Base-by-base conservation (phyloP, 1,140 invertebrate genomes). In the Drosophila nasuta region DNA sequence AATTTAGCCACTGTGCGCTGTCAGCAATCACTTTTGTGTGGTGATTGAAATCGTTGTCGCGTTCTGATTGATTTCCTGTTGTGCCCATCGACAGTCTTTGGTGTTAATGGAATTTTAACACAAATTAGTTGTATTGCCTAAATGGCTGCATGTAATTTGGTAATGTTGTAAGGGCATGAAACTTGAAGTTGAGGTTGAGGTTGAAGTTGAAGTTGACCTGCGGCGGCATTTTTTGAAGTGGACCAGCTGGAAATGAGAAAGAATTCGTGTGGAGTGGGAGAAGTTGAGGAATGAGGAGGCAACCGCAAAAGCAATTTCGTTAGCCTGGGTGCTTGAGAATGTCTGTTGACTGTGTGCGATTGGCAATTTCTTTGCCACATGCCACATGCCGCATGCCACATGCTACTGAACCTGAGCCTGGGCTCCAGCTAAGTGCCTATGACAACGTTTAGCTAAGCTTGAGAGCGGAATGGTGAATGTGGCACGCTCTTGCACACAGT, bases 61-160 rank as follows among this genome's bases (percentile, higher is more conserved):
- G 20, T 25, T 25, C 20, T 25, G 20, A 25, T 25, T 25, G 20
- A 25, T 25, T 25, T 25, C 20, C 20, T 25, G 20, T 25, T 25
- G 20, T 25, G 20, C 20, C 20, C 20, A 25, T 25, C 20, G 13
- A 43, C 41, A 43, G n/a, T 43, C 13, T 43, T 43, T 11, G 41
- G 11, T 13, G 41, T 13, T 43, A 13, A 43, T 43, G 41, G 41
- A 43, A 87, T 87, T 86, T 82, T 48, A 79, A 77, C 76, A 79
- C 82, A 87, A 86, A 87, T 87, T 87, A 87, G 79, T 68, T 87
- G 82, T 79, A 70, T 82, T 79, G 75, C 75, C 73, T 77, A 77
- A 74, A 85, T 85, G 80, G 70, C 80, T 30, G 75, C 60, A 41
- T 48, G 52, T 52, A 71, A 71, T 83, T 70, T 74, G 74, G 57